A percentile compares a stretch with the other conserved stretches of the same genome.
These are phyloP conservation scores for Drosophila ananassae DNA, from an alignment of 1,140 invertebrate species.

Conservation along the genomic window DNA sequence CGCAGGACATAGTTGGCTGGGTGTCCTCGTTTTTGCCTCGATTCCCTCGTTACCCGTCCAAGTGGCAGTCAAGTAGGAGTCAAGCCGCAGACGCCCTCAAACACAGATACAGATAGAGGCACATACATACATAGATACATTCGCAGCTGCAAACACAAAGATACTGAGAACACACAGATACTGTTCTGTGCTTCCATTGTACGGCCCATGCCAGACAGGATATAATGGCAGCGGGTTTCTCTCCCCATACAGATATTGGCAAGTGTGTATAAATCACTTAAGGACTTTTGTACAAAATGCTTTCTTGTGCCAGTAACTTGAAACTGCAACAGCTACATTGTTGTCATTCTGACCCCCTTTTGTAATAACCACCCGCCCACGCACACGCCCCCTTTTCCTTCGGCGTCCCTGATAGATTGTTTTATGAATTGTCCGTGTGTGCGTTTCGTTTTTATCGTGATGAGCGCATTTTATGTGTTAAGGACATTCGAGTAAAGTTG, in stretches of 20 bases:
- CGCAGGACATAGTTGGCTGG: neutral
- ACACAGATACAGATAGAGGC: neutral
- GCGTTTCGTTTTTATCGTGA: slow-evolving; percentile 42
- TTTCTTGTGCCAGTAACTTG: slow-evolving; percentile 51
- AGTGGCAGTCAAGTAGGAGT: slow-evolving; percentile 52
- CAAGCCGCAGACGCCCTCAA: slow-evolving; percentile 29
- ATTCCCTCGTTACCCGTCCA: slow-evolving; percentile 5
- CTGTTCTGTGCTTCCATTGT: too few species aligned
- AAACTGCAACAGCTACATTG: slow-evolving; percentile 61
- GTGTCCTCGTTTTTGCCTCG: slow-evolving; percentile 25
- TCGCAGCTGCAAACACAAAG: slow-evolving; percentile 4
- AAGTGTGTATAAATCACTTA: slow-evolving; percentile 79
- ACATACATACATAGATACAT: neutral
- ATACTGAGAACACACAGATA: neutral
- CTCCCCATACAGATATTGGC: slow-evolving; percentile 34
- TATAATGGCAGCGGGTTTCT: slow-evolving; percentile 35
- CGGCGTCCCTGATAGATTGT: slow-evolving; percentile 51
- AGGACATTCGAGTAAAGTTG: slow-evolving; percentile 62
- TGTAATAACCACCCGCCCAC: neutral
- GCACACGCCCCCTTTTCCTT: neutral
- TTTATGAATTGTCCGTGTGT: slow-evolving; percentile 57
- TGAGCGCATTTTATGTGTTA: slow-evolving; percentile 66
- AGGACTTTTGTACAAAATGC: slow-evolving; percentile 73
- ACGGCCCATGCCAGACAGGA: neutral
- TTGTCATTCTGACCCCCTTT: slow-evolving; percentile 3